Evolutionary conservation across 2,797 vertebrate genomes (phyloP), one percentile per base, ranked within the genome.

Genomic region (Chrosomus eos): DNA sequence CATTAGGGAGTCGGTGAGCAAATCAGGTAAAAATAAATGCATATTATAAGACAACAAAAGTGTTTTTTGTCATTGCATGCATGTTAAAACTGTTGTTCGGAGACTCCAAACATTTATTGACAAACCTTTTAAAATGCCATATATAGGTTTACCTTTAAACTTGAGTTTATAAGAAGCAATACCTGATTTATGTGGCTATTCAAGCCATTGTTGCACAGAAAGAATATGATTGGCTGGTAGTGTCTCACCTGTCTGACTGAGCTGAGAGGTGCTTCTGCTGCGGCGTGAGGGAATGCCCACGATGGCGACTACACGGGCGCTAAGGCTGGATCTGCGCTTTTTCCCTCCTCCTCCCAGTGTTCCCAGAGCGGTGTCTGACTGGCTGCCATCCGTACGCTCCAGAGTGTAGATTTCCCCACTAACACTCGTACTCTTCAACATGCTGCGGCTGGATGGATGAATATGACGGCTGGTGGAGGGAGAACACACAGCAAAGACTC

Each of bases 281-380:
- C 96, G 96, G 87, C 97, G 94, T 60, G 98, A 98, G 1, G 95
- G 95, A 87, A 95, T 92, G 51, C 92, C 92, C 71, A 97, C 97
- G 60, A 99, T 98, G 94, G 97, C 96, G 28, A 97, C 98, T 86
- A 99, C 97, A 64, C 97, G 97, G 90, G 98, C 97, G 90, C 98
- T 98, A 91, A 99, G 94, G 92, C 98, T 99, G 62, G 97, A 97
- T 75, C 98, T 96, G 71, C 98, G 96, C 90, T 98, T 98, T 96
- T 99, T 99, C 90, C 96, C 96, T 81, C 96, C 96, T 81, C 94
- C 94, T 82, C 97, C 97, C 45, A 98, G 94, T 53, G 93, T 96
- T 68, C 98, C 98, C 87, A 99, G 96, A 23, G 97, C 98, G 0
- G 98, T 99, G 93, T 99, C 98, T 0, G 98, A 99, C 92, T 99